Conservation (phyloP, 2,888 invertebrate species). For the Thalpophila matura region DNA sequence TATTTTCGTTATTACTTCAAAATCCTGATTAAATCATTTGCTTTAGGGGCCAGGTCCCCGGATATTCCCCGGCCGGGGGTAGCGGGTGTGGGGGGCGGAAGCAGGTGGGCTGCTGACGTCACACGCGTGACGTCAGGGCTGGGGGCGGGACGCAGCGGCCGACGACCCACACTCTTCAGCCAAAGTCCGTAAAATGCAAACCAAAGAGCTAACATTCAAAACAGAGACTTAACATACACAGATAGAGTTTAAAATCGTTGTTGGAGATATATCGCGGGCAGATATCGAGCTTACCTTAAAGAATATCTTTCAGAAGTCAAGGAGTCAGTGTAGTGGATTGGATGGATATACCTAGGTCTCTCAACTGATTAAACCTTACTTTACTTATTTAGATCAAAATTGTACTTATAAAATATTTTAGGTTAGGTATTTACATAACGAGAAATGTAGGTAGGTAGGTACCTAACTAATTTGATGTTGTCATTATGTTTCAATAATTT, state of each 20-base stretch:
- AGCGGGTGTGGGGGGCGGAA: constrained; percentile 67
- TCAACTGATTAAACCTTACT: neutral
- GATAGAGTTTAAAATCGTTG: constrained; percentile 50
- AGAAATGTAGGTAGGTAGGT: neutral
- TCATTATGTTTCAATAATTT: too few relatives aligned
- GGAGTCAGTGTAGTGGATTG: constrained; percentile 27
- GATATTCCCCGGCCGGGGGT: constrained; percentile 65
- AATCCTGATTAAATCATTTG: constrained; percentile 71
- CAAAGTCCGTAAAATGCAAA: constrained; percentile 62
- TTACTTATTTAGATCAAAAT: neutral
- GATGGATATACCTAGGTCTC: constrained; percentile 11
- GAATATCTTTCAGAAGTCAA: constrained; percentile 37
- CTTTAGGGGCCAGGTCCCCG: constrained; percentile 70
- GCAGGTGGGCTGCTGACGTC: constrained; percentile 83
- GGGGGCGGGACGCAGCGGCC: constrained; percentile 81
- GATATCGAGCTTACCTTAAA: constrained; percentile 46
- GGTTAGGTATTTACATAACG: neutral
- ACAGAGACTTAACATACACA: constrained; percentile 29
- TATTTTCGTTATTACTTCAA: constrained; percentile 59
- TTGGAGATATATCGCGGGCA: constrained; percentile 3
- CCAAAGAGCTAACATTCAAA: constrained; percentile 42
- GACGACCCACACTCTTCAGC: constrained; percentile 73
- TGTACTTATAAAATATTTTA: neutral
- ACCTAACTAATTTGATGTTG: too few relatives aligned
- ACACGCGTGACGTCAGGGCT: constrained; percentile 82